A percentile compares a stretch with the other conserved stretches of the same genome.
Conservation (phyloP, 2,797 vertebrate species). For the Choloepus didactylus region DNA sequence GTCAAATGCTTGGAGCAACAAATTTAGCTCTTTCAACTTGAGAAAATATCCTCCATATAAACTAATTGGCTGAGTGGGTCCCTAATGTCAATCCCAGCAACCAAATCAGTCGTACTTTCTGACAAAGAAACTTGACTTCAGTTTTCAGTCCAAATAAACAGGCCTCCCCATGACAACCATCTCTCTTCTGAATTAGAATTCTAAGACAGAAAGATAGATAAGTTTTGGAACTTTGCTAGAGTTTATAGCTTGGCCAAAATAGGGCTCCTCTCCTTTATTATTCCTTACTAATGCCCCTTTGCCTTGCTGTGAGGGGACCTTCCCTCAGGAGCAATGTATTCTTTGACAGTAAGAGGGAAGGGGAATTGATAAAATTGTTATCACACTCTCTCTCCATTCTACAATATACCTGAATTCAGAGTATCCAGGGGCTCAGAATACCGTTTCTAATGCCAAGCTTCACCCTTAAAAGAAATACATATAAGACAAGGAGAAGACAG, state of each 20-base stretch:
- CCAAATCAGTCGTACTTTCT: slow-evolving; percentile 6
- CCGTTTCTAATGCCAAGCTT: background rate
- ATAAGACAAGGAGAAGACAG: background rate
- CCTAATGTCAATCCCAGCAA: background rate
- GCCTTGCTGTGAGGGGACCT: background rate
- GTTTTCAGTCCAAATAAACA: slow-evolving; percentile 55
- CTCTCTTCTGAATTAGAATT: slow-evolving; percentile 59
- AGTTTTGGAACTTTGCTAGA: slow-evolving; percentile 32
- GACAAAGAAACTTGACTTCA: slow-evolving; percentile 46
- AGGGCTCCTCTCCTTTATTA: slow-evolving; percentile 14
- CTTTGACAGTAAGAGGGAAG: slow-evolving; percentile 17
- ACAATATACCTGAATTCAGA: slow-evolving; percentile 43
- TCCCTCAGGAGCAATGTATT: background rate
- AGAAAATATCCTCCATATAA: slow-evolving; percentile 33
- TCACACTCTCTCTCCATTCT: background rate
- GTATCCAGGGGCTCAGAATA: background rate
- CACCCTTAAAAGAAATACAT: background rate
- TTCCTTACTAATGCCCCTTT: background rate
- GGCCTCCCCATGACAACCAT: background rate
- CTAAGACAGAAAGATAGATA: slow-evolving; percentile 44
- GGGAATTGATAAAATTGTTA: background rate
- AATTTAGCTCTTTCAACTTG: slow-evolving; percentile 53
- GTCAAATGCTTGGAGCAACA: slow-evolving; percentile 33
- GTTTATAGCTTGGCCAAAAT: slow-evolving; percentile 48
- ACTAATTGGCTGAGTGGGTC: slow-evolving; percentile 3